Conservation (phyloP, 2,113 vertebrate species). For the Peucedramus taeniatus region DNA sequence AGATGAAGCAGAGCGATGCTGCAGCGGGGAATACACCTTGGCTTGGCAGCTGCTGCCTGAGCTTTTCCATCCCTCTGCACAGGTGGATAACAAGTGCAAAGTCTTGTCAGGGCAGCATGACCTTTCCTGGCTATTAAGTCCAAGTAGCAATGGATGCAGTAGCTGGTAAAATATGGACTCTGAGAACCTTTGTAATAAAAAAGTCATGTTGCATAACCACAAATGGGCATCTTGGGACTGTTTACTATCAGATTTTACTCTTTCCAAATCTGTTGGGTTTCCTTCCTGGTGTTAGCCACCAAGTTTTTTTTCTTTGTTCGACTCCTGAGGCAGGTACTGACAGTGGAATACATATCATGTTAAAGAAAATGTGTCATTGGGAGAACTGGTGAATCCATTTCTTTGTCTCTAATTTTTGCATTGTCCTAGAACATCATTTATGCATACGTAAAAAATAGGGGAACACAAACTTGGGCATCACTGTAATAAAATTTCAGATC, state of each 20-base stretch:
- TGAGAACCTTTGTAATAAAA: neutral
- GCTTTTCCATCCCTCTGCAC: rapidly evolving
- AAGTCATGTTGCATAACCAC: neutral
- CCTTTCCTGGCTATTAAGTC: neutral
- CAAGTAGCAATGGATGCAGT: neutral
- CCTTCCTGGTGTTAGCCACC: neutral
- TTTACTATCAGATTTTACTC: neutral
- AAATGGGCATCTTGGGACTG: neutral
- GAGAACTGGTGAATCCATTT: neutral
- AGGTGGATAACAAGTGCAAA: neutral
- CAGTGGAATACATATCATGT: neutral
- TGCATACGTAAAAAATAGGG: neutral
- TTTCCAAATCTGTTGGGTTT: neutral
- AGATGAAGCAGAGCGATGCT: neutral
- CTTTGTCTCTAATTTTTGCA: neutral
- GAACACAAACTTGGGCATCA: neutral
- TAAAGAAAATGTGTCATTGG: neutral
- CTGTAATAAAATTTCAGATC: neutral
- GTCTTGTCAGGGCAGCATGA: neutral
- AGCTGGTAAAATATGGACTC: neutral
- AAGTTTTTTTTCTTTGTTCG: neutral
- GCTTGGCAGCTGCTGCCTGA: rapidly evolving
- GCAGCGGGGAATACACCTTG: rapidly evolving
- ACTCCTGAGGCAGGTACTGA: neutral
- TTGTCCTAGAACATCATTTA: neutral